Evolutionary conservation across 1,140 invertebrate genomes (phyloP).

Genomic region (Achroia grisella): DNA sequence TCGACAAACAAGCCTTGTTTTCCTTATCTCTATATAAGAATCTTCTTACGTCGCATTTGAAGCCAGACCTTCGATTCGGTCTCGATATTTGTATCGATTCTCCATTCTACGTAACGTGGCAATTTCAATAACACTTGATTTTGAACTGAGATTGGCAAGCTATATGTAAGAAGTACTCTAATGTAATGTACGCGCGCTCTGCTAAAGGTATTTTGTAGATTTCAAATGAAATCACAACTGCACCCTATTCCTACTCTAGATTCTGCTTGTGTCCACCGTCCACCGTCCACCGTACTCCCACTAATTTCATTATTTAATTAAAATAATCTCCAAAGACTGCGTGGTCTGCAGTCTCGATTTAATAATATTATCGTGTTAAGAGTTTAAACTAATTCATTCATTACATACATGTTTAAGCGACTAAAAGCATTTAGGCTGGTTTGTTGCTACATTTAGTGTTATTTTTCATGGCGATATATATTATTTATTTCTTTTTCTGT

Average conservation of each 20-base stretch:
- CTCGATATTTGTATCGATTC: conserved; percentile 23
- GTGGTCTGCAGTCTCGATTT: conserved; percentile 21
- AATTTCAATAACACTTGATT: conserved; percentile 3
- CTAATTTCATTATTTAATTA: conserved; percentile 62
- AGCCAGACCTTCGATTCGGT: conserved; percentile 16
- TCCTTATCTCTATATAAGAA: conserved; percentile 41
- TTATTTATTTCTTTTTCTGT: no score
- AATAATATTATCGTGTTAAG: conserved; percentile 20
- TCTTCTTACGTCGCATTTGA: conserved; percentile 31
- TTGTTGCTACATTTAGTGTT: no score
- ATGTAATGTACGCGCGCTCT: conserved; percentile 13
- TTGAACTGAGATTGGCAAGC: conserved; percentile 1
- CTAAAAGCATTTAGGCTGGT: no score
- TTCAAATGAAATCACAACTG: conserved; percentile 44
- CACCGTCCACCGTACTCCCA: conserved; percentile 40
- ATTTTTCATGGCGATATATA: no score
- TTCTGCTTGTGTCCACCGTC: conserved; percentile 38
- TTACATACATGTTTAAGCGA: neutral
- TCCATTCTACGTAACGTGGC: conserved; percentile 2
- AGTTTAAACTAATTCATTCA: conserved; percentile 8
- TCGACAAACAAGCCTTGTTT: conserved; percentile 35
- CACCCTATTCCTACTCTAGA: conserved; percentile 42
- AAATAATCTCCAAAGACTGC: conserved; percentile 44
- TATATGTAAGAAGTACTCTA: neutral
- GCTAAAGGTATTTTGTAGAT: conserved; percentile 26